Evolutionary conservation across 2,888 invertebrate species (phyloP), one percentile per base, ranked within the genome.

Genomic region (Mactromeris polynyma): DNA sequence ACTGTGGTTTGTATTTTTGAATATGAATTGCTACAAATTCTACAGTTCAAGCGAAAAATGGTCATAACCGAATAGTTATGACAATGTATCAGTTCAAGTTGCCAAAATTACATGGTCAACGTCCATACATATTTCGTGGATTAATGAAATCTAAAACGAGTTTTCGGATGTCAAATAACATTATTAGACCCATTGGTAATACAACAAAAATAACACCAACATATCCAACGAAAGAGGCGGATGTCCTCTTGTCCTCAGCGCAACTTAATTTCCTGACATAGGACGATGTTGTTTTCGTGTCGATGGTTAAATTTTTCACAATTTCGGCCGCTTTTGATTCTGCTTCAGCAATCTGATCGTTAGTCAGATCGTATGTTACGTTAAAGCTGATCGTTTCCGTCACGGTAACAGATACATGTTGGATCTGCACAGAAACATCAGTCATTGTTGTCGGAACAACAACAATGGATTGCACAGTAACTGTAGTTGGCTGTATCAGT

Each of bases 81-180:
- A n/a, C n/a, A n/a, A n/a, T n/a, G n/a, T n/a, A n/a, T n/a, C n/a
- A n/a, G n/a, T n/a, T n/a, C n/a, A n/a, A n/a, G n/a, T n/a, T 7
- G 40, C 17, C 46, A 46, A 3, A 46, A 46, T 7, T 7, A 2
- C 14, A n/a, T n/a, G n/a, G 2, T 58, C 58, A 58, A 26, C 58
- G 73, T 73, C 36, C 36, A 6, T 73, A 73, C 73, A 73, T 73
- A 73, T 73, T 73, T 33, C 11, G 11, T 73, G 73, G 73, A 33
- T 73, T 73, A 19, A 6, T 33, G 19, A 73, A 73, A 73, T 73
- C 73, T 6, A 33, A 36, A 9, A 73, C 19, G 31, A 73, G 36
- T 7, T 26, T 73, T 33, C 73, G n/a, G 2, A 73, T 14, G 36
- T 73, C 73, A 17, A 36, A 1, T 73, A 73, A 73, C 14, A 73